Conservation (phyloP, 92 coral and sea anemone genomes). For the Phenganax stokvisi region DNA sequence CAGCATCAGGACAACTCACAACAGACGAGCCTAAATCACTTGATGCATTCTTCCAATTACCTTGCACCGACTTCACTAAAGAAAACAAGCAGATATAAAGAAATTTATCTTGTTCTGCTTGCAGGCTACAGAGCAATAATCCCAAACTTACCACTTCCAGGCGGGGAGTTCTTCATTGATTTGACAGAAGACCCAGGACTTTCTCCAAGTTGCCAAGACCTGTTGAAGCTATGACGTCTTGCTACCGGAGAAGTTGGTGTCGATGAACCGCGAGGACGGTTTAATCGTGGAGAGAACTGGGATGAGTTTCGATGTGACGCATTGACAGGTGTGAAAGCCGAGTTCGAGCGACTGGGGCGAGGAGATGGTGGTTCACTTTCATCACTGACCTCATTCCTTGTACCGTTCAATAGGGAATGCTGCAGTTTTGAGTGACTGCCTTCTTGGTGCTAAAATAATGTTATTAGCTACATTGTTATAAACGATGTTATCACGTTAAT, state of each 20-base stretch:
- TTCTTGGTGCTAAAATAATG: conserved; percentile 11
- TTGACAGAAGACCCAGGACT: conserved; percentile 35
- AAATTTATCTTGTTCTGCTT: background rate
- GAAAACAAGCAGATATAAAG: background rate
- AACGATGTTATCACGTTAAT: background rate
- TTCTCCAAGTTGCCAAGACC: conserved; percentile 32
- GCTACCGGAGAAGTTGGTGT: conserved; percentile 36
- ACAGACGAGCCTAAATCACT: conserved; percentile 92
- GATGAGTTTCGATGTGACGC: conserved; percentile 24
- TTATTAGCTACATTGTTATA: background rate
- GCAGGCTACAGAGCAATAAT: background rate
- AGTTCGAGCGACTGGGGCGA: conserved; percentile 32
- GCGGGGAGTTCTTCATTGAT: conserved; percentile 27
- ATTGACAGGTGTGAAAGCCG: conserved; percentile 33
- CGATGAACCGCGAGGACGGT: conserved; percentile 27
- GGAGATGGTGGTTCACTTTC: conserved; percentile 33
- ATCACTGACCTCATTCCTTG: conserved; percentile 24
- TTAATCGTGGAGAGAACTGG: conserved; percentile 31
- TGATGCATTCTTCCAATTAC: conserved; percentile 75
- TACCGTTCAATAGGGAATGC: conserved; percentile 6
- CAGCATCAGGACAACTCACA: conserved; percentile 75
- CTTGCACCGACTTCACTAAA: conserved; percentile 59
- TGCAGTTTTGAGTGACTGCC: background rate
- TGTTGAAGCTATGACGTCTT: conserved; percentile 36
- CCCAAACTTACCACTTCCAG: conserved; percentile 27